Conservation (phyloP, 2,888 invertebrate species). For the Cryptops parisi region DNA sequence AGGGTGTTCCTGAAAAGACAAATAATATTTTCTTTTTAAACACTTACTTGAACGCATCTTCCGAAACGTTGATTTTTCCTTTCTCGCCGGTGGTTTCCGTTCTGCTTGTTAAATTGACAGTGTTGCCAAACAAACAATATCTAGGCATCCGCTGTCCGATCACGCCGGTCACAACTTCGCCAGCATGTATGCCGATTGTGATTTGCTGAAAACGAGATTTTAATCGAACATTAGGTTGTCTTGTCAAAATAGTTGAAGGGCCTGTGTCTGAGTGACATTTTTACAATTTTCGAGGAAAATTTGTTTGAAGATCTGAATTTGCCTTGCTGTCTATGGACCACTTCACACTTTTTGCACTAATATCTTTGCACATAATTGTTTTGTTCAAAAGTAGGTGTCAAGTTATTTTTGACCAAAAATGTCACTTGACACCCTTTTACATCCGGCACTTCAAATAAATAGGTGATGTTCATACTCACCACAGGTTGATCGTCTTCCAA, state of each 20-base stretch:
- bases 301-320: too few relatives aligned
- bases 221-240: too few relatives aligned
- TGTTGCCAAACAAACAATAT: slow-evolving; percentile 85
- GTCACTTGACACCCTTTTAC: background rate
- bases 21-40: background rate
- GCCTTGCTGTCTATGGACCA: too few relatives aligned
- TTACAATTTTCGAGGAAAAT: too few relatives aligned
- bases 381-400: background rate
- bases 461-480: slow-evolving; percentile 41
- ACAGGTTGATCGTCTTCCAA: slow-evolving; percentile 72
- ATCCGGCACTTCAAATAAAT: background rate
- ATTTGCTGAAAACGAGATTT: slow-evolving; percentile 48
- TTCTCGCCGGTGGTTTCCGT: slow-evolving; percentile 83
- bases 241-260: too few relatives aligned
- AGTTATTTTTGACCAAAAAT: background rate
- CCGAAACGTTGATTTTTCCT: slow-evolving; percentile 80
- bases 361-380: background rate
- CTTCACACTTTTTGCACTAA: too few relatives aligned
- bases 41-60: slow-evolving; percentile 71
- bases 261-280: too few relatives aligned
- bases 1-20: too few relatives aligned
- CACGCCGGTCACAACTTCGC: slow-evolving; percentile 86
- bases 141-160: slow-evolving; percentile 90
- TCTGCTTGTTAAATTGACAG: slow-evolving; percentile 81
- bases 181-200: slow-evolving; percentile 86